phyloP scores from a whole-genome alignment of 2,797 vertebrate species.

The Alcedo quadribrachys region DNA sequence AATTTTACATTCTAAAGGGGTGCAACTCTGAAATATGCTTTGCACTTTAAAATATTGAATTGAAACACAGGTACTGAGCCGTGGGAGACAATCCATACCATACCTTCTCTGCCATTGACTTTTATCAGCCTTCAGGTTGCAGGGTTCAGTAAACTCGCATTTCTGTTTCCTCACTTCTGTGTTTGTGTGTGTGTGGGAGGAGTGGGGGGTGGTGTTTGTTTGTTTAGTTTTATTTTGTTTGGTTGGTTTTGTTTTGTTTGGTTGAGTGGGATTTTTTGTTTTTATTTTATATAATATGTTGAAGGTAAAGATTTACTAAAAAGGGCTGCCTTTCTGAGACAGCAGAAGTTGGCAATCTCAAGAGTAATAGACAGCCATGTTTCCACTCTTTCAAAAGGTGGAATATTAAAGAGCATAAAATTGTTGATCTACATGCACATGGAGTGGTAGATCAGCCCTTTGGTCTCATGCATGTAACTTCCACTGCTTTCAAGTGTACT shows the following conservation, averaged over 20 bases:
- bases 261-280: not conserved
- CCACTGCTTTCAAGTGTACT: not conserved
- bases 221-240: too few species aligned
- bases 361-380: too few species aligned
- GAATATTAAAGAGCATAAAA: not conserved
- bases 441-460: not conserved
- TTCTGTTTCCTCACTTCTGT: not conserved
- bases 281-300: not conserved
- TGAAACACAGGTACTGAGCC: not conserved
- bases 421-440: accelerated
- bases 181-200: not conserved
- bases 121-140: not conserved
- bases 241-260: not conserved
- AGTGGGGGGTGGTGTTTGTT: too few species aligned
- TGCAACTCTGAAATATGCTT: not conserved
- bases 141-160: not conserved
- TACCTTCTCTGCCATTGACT: not conserved
- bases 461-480: not conserved
- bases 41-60: not conserved
- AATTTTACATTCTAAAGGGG: constrained; percentile 3
- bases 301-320: not conserved
- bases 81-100: not conserved
- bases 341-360: not conserved
- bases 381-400: not conserved
- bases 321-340: not conserved